Conservation (phyloP, 2,113 vertebrate species). For the Poecilia latipinna region DNA sequence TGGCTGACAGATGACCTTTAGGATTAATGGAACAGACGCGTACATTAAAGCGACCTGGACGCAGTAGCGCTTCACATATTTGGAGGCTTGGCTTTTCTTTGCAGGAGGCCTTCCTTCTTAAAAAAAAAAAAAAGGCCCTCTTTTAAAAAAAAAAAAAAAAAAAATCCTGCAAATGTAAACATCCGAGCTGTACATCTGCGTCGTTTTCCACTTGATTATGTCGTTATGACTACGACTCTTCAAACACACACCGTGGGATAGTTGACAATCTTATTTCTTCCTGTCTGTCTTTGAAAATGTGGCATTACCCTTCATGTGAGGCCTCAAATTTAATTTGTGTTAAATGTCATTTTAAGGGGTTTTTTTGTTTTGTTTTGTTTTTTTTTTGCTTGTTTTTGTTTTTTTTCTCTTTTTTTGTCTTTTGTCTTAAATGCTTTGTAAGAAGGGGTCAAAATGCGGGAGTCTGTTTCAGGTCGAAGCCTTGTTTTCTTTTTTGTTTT, state of each 20-base stretch:
- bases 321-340: not conserved
- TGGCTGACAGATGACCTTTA: constrained; percentile 29
- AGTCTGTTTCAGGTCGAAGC: constrained; percentile 90
- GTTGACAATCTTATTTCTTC: not conserved
- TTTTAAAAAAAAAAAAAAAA: not conserved
- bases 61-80: constrained; percentile 6
- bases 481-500: constrained; percentile 83
- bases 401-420: constrained; percentile 1
- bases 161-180: not conserved
- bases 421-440: constrained; percentile 79
- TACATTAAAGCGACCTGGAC: not conserved
- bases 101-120: constrained; percentile 42
- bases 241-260: not conserved
- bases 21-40: constrained; percentile 18
- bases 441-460: constrained; percentile 79
- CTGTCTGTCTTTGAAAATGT: not conserved
- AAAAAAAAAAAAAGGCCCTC: constrained; percentile 7
- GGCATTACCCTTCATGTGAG: not conserved
- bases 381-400: not conserved
- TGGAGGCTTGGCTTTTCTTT: not conserved
- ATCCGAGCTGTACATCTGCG: not conserved
- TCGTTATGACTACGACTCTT: not conserved
- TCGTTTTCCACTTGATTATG: constrained; percentile 8
- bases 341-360: not conserved
- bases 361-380: not conserved